These are phyloP conservation scores for Sporophila hypoxantha DNA, from an alignment of 2,113 vertebrate genomes.

Conservation along the genomic window DNA sequence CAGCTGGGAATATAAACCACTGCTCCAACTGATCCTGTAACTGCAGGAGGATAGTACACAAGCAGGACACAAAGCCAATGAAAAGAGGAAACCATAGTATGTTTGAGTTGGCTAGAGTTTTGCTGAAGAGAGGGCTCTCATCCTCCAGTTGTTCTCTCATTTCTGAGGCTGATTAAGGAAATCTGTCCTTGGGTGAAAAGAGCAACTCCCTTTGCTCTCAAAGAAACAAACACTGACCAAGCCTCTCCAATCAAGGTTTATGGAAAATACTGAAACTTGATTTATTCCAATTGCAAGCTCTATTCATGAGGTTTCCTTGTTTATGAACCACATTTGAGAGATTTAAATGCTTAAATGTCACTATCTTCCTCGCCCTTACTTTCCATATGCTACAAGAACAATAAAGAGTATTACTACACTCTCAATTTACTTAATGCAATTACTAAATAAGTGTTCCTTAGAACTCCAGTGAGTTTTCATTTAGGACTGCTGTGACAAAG, in stretches of 20 bases:
- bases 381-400: not conserved
- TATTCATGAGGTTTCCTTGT: not conserved
- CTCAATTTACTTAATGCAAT: not conserved
- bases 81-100: not conserved
- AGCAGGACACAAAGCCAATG: not conserved
- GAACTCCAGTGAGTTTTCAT: not conserved
- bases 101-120: not conserved
- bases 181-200: not conserved
- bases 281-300: not conserved
- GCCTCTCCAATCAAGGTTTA: not conserved
- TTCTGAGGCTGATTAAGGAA: not conserved
- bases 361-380: not conserved
- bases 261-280: not conserved
- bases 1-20: not conserved
- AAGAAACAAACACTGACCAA: not conserved
- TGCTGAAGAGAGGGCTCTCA: not conserved
- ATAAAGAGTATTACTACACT: not conserved
- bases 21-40: not conserved
- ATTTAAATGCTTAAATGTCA: not conserved
- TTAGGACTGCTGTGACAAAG: not conserved
- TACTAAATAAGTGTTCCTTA: not conserved
- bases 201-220: not conserved
- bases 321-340: not conserved
- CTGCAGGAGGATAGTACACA: not conserved
- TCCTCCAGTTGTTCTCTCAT: not conserved